Conservation (phyloP, 2,888 invertebrate species). For the Cheilosia grossa region DNA sequence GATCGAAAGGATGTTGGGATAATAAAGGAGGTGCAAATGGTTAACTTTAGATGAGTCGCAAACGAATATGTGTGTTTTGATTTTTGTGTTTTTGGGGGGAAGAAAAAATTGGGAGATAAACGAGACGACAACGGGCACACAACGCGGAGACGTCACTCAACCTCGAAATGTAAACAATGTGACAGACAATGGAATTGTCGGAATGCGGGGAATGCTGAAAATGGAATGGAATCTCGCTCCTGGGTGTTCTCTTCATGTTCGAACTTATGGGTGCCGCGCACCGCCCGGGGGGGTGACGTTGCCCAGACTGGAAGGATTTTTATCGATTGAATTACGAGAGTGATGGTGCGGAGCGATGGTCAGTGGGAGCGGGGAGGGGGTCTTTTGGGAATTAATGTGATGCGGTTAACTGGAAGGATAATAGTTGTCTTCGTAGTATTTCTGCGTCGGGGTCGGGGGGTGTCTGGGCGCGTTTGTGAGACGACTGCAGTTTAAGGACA, state of each 20-base stretch:
- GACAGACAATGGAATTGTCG: constrained; percentile 75
- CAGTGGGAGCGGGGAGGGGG: constrained; percentile 19
- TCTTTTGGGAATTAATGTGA: constrained; percentile 68
- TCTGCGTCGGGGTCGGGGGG: not conserved
- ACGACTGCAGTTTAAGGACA: constrained; percentile 56
- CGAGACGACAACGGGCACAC: constrained; percentile 74
- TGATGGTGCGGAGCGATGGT: constrained; percentile 17
- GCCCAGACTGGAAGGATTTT: constrained; percentile 69
- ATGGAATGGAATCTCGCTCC: constrained; percentile 75
- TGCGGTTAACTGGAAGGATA: constrained; percentile 74
- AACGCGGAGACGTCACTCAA: constrained; percentile 75
- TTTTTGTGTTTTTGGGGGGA: constrained; percentile 63
- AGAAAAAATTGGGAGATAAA: constrained; percentile 75
- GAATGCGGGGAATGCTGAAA: constrained; percentile 74
- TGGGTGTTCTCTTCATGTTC: constrained; percentile 29
- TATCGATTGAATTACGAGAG: constrained; percentile 69
- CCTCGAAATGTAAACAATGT: constrained; percentile 75
- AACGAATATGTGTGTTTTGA: constrained; percentile 55
- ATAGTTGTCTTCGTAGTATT: constrained; percentile 37
- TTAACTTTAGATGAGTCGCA: constrained; percentile 52
- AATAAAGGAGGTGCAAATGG: constrained; percentile 63
- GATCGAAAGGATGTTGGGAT: constrained; percentile 57
- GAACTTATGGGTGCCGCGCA: not conserved
- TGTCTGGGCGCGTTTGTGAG: constrained; percentile 47
- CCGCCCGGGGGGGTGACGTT: not conserved